Evolutionary conservation across 2,113 vertebrate genomes (phyloP).

Genomic region (Pteropus alecto): DNA sequence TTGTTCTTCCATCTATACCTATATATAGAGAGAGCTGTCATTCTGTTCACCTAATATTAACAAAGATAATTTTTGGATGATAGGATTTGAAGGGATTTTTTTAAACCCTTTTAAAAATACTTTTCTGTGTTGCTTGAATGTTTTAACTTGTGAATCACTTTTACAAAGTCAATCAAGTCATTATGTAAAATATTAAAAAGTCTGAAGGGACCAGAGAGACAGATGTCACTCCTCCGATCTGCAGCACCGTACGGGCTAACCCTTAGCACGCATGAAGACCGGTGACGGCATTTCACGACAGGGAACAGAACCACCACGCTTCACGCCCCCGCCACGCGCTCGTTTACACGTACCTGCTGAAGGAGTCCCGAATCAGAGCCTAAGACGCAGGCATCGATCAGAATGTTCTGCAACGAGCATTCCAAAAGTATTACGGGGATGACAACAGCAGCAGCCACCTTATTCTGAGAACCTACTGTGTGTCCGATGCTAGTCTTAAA

Average conservation of each 20-base stretch:
- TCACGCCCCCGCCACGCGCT: rapidly evolving
- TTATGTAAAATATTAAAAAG: not conserved
- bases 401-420: conserved; percentile 87
- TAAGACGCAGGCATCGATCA: conserved; percentile 96
- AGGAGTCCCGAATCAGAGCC: conserved; percentile 96
- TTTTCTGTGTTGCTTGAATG: not conserved
- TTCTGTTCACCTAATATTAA: not conserved
- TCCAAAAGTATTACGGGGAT: not conserved
- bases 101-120: not conserved
- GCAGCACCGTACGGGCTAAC: too few species aligned
- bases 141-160: not conserved
- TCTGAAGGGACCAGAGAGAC: not conserved
- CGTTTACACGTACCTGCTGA: conserved; percentile 88
- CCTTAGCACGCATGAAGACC: not conserved
- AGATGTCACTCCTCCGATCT: not conserved
- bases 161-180: not conserved
- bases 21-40: not conserved
- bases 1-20: not conserved
- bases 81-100: not conserved
- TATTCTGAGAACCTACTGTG: not conserved
- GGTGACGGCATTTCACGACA: not conserved
- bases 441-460: too few species aligned
- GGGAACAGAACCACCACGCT: rapidly evolving
- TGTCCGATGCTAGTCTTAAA: not conserved
- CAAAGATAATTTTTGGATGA: not conserved